A percentile compares a stretch with the other conserved stretches of the same genome.
Evolutionary conservation across 1,140 invertebrate genomes (phyloP).

Genomic region (Euura saliciscinereae): DNA sequence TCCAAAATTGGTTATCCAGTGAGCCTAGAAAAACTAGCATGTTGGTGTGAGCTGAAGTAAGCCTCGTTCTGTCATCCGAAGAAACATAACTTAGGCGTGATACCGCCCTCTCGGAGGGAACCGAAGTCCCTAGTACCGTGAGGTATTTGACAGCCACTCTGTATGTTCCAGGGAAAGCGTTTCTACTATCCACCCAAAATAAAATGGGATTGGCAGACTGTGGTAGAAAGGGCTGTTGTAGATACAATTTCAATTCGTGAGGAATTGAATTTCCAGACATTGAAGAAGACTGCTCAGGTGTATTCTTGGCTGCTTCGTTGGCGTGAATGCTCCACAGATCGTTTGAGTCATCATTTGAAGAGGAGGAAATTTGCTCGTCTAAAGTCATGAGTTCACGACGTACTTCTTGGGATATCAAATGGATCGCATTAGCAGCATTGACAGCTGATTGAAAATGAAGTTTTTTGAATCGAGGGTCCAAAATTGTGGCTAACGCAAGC

Average conservation of each 20-base stretch:
- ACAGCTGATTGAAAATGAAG: slow-evolving; percentile 17
- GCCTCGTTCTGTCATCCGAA: no score
- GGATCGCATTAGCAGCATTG: no score
- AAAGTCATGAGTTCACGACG: no score
- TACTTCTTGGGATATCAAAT: no score
- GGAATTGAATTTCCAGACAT: not conserved
- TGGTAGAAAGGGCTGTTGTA: not conserved
- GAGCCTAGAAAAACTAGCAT: no score
- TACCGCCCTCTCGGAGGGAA: slow-evolving; percentile 9
- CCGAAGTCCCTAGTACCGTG: slow-evolving; percentile 13
- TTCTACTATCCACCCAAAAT: slow-evolving; percentile 14
- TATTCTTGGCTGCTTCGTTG: slow-evolving; percentile 1
- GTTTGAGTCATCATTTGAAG: not conserved
- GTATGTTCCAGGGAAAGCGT: slow-evolving; percentile 12
- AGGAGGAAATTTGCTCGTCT: no score
- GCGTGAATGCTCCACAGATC: slow-evolving; percentile 16
- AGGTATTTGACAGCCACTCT: slow-evolving; percentile 15
- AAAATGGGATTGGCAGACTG: slow-evolving; percentile 8
- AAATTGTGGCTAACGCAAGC: slow-evolving; percentile 22
- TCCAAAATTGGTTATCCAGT: no score
- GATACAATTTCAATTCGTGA: slow-evolving; percentile 11
- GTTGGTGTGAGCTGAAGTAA: no score
- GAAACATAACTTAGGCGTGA: not conserved
- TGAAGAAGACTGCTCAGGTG: not conserved
- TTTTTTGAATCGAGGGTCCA: slow-evolving; percentile 33